Conservation (phyloP, 2,113 vertebrate genomes). For the Nanorana parkeri region DNA sequence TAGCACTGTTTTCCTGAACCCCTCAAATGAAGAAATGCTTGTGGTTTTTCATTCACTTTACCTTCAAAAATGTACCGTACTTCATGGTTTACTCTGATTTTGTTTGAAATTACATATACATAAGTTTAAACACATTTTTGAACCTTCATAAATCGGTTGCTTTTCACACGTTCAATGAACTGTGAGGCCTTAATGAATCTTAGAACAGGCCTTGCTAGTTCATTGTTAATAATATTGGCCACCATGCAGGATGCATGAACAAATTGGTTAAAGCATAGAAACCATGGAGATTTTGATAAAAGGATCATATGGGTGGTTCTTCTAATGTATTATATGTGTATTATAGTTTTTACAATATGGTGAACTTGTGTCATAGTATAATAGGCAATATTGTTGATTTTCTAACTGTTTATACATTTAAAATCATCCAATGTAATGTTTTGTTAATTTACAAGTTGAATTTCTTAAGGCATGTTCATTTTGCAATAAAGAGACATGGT, state of each 20-base stretch:
- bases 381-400: slow-evolving; percentile 93
- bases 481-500: slow-evolving; percentile 94
- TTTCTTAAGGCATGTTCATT: slow-evolving; percentile 99
- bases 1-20: no score
- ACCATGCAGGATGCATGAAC: background rate
- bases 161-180: no score
- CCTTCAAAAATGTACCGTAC: no score
- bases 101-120: no score
- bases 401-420: slow-evolving; percentile 99
- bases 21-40: no score
- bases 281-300: background rate
- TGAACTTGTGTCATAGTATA: slow-evolving; percentile 89
- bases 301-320: slow-evolving; percentile 80
- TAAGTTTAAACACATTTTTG: no score
- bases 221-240: no score
- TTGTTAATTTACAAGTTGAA: slow-evolving; percentile 90
- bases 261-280: background rate
- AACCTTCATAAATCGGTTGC: no score
- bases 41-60: no score
- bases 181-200: no score
- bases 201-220: no score
- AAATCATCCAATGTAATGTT: slow-evolving; percentile 97
- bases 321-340: slow-evolving; percentile 82
- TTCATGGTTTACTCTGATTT: no score
- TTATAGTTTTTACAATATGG: slow-evolving; percentile 89